Percentiles rank a stretch among this genome's conserved stretches.
Conservation (phyloP, 2,888 invertebrate species). For the Luperina testacea region DNA sequence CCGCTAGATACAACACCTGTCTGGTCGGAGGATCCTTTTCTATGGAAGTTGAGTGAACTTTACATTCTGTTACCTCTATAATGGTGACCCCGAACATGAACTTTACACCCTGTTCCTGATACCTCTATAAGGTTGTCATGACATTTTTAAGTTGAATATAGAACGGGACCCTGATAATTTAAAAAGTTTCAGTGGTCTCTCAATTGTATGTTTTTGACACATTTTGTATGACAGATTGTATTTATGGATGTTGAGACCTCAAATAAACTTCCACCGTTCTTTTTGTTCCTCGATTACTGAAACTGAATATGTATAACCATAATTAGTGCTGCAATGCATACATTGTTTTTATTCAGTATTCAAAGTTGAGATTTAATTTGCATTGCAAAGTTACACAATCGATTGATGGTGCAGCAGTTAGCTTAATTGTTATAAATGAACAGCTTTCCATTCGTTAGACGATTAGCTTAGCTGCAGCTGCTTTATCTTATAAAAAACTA, state of each 20-base stretch:
- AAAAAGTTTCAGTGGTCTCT: background rate
- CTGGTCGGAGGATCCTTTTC: no score
- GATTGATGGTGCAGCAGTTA: background rate
- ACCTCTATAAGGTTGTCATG: no score
- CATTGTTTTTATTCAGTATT: background rate
- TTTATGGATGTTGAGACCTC: background rate
- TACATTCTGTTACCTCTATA: no score
- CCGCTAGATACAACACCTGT: no score
- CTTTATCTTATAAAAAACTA: background rate
- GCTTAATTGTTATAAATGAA: conserved; percentile 37
- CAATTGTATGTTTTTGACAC: background rate
- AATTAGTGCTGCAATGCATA: background rate
- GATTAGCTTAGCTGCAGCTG: conserved; percentile 7
- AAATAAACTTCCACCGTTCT: no score
- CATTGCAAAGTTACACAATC: conserved; percentile 15
- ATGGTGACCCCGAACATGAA: no score
- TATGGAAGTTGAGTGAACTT: no score
- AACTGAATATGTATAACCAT: no score
- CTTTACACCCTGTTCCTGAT: no score
- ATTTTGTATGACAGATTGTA: background rate
- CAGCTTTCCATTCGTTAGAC: background rate
- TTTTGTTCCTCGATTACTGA: no score
- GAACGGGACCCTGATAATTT: background rate
- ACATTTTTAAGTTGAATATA: background rate
- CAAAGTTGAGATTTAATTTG: conserved; percentile 9